Base-by-base conservation (phyloP, 2,113 vertebrate genomes). In the Mirounga angustirostris region DNA sequence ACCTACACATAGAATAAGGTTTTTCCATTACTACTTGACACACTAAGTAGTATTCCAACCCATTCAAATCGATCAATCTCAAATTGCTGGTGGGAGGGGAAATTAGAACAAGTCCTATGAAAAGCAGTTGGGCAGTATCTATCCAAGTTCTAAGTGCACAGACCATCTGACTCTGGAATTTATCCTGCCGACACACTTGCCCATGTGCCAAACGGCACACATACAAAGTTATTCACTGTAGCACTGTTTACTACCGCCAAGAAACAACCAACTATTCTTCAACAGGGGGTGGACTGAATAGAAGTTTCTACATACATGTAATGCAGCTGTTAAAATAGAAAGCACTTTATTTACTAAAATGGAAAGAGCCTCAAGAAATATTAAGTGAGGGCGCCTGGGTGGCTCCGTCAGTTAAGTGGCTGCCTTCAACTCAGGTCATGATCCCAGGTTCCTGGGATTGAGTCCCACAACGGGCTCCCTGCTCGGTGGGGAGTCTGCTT, bases 321-420 rank as follows among this genome's bases (percentile, higher is more conserved):
- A 33, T 61, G 24, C 2, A 59, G 7, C 33, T 87, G 26, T 56
- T 80, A 59, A 92, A 88, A 89, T 16, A 80, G 50, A 71, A 94
- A 92, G 40, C 22, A 63, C n/a, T 74, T 59, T 52, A 82, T 40
- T 86, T 85, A 59, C 46, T 7, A 90, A 76, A n/a, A 86, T 30
- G 58, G 24, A 67, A 91, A 90, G 56, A 67, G 18, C 19, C 40
- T 61, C 67, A 92, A 89, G 59, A 97, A 89, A 88, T 79, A 89
- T 4, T 74, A 76, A 83, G 33, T 9, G 52, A 33, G 14, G 30
- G 63, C 7, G 6, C 30, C 63, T 67, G 14, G 14, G 14, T 65
- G 30, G 63, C 63, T 67, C 14, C 33, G 63, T 67, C 63, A 0
- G 30, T 33, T 67, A 67, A 67, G 30, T 30, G 28, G 63, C 63